These are phyloP conservation scores for Takifugu rubripes DNA, from an alignment of 2,797 vertebrate genomes.

Conservation along the genomic window DNA sequence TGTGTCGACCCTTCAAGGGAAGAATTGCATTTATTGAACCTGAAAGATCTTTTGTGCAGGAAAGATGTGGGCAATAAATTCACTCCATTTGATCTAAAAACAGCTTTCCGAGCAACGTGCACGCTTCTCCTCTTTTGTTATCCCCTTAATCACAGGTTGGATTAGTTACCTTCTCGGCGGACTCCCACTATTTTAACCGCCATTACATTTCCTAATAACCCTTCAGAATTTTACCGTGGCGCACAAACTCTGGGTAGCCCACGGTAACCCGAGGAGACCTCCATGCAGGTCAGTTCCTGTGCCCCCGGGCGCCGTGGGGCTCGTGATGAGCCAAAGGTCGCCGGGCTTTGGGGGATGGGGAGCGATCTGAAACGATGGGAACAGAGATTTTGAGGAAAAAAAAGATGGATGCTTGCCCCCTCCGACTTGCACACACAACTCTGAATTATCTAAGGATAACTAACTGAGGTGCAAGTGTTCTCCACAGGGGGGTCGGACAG, in stretches of 20 bases:
- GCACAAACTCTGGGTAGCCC: conserved; percentile 47
- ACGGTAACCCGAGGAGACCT: conserved; percentile 61
- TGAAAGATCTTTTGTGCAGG: conserved; percentile 14
- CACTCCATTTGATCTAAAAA: neutral
- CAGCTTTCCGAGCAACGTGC: conserved; percentile 15
- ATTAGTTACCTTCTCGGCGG: conserved; percentile 45
- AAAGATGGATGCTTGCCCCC: conserved; percentile 39
- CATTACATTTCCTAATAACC: conserved; percentile 63
- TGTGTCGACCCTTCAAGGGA: conserved; percentile 23
- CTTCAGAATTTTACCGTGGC: conserved; percentile 61
- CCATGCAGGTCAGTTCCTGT: conserved; percentile 66
- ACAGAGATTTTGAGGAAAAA: conserved; percentile 28
- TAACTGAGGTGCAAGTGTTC: conserved; percentile 70
- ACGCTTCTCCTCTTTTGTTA: conserved; percentile 17
- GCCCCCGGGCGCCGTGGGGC: conserved; percentile 47
- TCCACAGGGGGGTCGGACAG: conserved; percentile 39
- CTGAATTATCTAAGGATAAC: conserved; percentile 61
- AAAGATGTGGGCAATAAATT: conserved; percentile 15
- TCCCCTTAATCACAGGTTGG: conserved; percentile 38
- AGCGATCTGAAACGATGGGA: conserved; percentile 23
- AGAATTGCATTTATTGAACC: conserved; percentile 35
- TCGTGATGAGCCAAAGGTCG: conserved; percentile 61
- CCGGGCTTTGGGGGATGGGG: conserved; percentile 1
- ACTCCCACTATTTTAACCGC: conserved; percentile 54
- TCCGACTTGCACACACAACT: conserved; percentile 37